Percentiles rank a stretch among this genome's conserved stretches.
Evolutionary conservation across 2,888 invertebrate genomes (phyloP).

Genomic region (Epinotia demarniana): DNA sequence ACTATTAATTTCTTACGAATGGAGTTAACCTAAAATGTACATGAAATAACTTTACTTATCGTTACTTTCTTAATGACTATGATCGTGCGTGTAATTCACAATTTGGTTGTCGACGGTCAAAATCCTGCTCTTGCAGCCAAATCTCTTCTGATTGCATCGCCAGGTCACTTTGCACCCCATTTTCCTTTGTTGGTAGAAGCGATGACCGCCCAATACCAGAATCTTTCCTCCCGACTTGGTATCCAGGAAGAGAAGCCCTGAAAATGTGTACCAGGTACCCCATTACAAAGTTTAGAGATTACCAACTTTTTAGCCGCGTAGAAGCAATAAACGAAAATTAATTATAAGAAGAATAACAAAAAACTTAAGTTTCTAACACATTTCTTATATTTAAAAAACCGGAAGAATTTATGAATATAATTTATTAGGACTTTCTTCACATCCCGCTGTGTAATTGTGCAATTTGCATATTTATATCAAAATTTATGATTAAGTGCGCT

Average conservation of each 20-base stretch:
- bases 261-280: neutral
- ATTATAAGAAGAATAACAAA: neutral
- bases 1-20: no score
- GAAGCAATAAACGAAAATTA: neutral
- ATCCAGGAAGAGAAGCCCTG: neutral
- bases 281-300: neutral
- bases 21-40: no score
- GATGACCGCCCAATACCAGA: neutral
- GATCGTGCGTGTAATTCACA: slow-evolving; percentile 42
- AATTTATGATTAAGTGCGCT: no score
- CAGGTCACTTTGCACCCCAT: slow-evolving; percentile 23
- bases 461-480: no score
- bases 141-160: slow-evolving; percentile 54
- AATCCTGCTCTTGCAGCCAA: slow-evolving; percentile 56
- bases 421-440: no score
- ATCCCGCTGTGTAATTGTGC: no score
- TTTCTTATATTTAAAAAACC: no score
- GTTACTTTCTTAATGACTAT: neutral
- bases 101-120: slow-evolving; percentile 52
- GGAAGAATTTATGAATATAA: no score
- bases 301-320: neutral
- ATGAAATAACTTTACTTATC: no score
- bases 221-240: slow-evolving; percentile 1
- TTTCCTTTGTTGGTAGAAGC: neutral
- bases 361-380: no score